Evolutionary conservation across 2,797 vertebrate genomes (phyloP), one percentile per base, ranked within the genome.

Genomic region (Acanthopagrus latus): DNA sequence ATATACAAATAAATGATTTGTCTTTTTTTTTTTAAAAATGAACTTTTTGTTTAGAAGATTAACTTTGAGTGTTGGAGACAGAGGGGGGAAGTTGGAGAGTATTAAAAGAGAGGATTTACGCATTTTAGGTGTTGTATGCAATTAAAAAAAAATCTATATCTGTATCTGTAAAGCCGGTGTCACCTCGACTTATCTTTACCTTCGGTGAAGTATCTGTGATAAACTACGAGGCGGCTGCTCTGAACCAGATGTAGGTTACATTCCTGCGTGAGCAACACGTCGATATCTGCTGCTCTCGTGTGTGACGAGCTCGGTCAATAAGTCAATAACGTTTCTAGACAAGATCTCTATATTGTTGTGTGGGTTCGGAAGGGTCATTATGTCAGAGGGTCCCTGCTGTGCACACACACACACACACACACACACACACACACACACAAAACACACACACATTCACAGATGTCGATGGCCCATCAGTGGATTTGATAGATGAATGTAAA

Each of bases 301-400:
- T 64, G 70, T 77, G 79, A 83, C 14, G 29, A 64, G 25, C n/a
- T 14, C n/a, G 60, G 13, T 87, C 83, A 59, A 85, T 90, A 86
- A 58, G 73, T 74, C 82, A 74, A 81, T 83, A 64, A 58, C 66
- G 71, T 66, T 79, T 82, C 54, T 60, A 54, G 71, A 86, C 5
- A 13, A 73, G 59, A 78, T 82, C 71, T 86, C 67, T 71, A 23
- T 82, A 54, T 65, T 51, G 80, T 67, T 66, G 66, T 51, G 44
- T 60, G 20, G 66, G 64, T 50, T 38, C 8, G 27, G 3, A 7
- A 33, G 59, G 69, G 74, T 82, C 83, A 80, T 83, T 63, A 56
- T 85, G 77, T 87, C 63, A 74, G 59, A 47, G 33, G 56, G 20
- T 41, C 72, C 18, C 56, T 58, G 58, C 33, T 76, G 71, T 77